Evolutionary conservation across 2,797 vertebrate species (phyloP).

Genomic region (Limnodromus scolopaceus): DNA sequence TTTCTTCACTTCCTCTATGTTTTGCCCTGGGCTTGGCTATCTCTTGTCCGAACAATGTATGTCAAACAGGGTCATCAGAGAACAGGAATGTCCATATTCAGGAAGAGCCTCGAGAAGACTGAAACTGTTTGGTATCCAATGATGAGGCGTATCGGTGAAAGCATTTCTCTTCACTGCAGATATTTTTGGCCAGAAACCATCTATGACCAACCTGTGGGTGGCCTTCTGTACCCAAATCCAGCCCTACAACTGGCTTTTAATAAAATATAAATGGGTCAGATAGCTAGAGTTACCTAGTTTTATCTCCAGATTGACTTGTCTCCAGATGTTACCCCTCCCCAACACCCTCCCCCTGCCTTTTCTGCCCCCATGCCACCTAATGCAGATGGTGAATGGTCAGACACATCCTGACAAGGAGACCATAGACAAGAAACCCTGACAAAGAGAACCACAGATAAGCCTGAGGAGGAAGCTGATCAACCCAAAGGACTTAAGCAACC

Average conservation of each 20-base stretch:
- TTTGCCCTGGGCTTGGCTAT: neutral
- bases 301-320: neutral
- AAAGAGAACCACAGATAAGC: neutral
- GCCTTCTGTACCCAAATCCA: neutral
- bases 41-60: neutral
- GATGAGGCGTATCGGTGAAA: neutral
- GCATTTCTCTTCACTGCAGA: neutral
- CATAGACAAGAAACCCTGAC: neutral
- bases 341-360: rapidly evolving
- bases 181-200: neutral
- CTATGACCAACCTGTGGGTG: neutral
- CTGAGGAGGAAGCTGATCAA: neutral
- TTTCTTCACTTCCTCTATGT: neutral
- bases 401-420: neutral
- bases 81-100: neutral
- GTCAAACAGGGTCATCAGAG: neutral
- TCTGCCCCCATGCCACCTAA: neutral
- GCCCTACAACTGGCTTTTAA: neutral
- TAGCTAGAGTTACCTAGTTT: neutral
- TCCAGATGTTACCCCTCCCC: neutral
- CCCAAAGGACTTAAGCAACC: neutral
- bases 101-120: neutral
- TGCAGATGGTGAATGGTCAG: neutral
- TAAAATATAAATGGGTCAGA: neutral
- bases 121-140: neutral